Evolutionary conservation across 2,888 invertebrate genomes (phyloP).

Genomic region (Pristionchus japonicus): DNA sequence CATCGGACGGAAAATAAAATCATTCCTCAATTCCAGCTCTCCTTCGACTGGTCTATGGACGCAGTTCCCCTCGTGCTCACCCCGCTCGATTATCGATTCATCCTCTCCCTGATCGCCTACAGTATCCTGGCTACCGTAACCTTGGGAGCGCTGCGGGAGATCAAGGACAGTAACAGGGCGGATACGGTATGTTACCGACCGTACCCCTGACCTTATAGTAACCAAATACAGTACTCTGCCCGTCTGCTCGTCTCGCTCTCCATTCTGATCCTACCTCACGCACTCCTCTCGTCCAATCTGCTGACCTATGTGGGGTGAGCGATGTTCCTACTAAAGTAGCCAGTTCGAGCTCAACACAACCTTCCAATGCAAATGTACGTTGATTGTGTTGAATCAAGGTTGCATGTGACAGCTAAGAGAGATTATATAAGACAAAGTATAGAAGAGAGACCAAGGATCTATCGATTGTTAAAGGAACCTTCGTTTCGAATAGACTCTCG

Average conservation of each 20-base stretch:
- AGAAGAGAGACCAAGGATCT: no score
- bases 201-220: neutral
- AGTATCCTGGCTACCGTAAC: neutral
- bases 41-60: conserved; percentile 99
- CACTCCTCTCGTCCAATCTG: conserved; percentile 91
- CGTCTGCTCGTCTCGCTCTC: conserved; percentile 79
- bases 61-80: conserved; percentile 89
- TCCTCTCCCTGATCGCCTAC: conserved; percentile 85
- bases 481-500: neutral
- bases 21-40: no score
- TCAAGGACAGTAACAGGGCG: neutral
- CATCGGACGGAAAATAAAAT: neutral
- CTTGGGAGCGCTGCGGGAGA: neutral
- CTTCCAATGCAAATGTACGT: no score
- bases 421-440: no score
- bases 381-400: no score
- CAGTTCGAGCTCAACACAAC: no score
- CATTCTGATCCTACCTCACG: conserved; percentile 89
- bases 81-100: conserved; percentile 84
- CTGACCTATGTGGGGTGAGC: conserved; percentile 91
- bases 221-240: neutral
- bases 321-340: no score
- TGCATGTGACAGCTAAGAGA: no score
- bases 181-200: neutral
- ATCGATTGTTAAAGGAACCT: no score